Conservation (phyloP, 2,797 vertebrate genomes). For the Melanotaenia maccullochi region DNA sequence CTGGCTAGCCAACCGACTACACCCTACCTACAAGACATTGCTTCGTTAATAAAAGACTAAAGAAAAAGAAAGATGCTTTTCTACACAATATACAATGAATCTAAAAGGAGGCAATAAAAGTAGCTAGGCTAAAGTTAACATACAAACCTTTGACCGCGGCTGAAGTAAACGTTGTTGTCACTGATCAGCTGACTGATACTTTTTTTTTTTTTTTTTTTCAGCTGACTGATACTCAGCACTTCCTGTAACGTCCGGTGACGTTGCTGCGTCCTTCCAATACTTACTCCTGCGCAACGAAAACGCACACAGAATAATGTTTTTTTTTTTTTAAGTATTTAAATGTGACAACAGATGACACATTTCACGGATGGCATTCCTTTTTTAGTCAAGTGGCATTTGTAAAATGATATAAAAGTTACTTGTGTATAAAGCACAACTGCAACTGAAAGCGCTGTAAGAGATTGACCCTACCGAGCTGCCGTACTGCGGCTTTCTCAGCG, state of each 20-base stretch:
- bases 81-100: not conserved
- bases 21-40: not conserved
- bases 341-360: fast-evolving
- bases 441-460: too few species aligned
- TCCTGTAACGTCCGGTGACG: slow-evolving; percentile 65
- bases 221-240: slow-evolving; percentile 55
- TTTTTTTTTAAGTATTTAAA: not conserved
- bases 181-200: slow-evolving; percentile 61
- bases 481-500: slow-evolving; percentile 72
- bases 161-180: slow-evolving; percentile 2
- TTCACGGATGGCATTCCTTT: not conserved
- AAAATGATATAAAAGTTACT: not conserved
- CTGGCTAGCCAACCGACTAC: not conserved
- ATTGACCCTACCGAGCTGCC: slow-evolving; percentile 74
- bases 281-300: slow-evolving; percentile 39
- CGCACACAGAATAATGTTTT: slow-evolving; percentile 15
- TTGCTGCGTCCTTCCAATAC: not conserved
- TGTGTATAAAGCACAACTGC: not conserved
- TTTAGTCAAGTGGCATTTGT: not conserved
- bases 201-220: too few species aligned
- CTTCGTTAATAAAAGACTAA: not conserved
- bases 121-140: fast-evolving
- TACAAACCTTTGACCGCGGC: slow-evolving; percentile 62
- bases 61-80: not conserved
- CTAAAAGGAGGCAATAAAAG: not conserved